Evolutionary conservation across 2,113 vertebrate genomes (phyloP).

Genomic region (Dolichallabes microphthalmus): DNA sequence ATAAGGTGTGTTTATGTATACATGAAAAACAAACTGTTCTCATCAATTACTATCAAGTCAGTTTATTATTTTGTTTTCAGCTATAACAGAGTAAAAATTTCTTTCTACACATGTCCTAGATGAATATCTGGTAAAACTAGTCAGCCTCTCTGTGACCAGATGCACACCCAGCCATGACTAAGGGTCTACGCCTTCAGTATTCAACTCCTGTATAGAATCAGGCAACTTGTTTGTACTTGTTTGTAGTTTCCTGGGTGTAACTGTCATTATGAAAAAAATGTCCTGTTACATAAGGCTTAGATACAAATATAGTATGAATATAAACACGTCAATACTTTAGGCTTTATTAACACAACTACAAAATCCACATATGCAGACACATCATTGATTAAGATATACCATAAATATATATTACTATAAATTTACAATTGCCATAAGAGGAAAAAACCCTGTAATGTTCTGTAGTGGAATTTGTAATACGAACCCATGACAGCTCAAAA

Average conservation of each 20-base stretch:
- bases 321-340: not conserved
- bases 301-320: not conserved
- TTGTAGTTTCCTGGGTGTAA: conserved; percentile 19
- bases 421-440: not conserved
- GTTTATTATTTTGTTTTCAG: conserved; percentile 8
- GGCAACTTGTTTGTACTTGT: conserved; percentile 7
- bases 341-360: conserved; percentile 26
- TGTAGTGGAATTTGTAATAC: not conserved
- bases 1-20: no score
- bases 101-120: not conserved
- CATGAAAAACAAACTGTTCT: not conserved
- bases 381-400: not conserved
- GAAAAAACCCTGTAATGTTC: not conserved
- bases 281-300: not conserved
- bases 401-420: not conserved
- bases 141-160: conserved; percentile 13
- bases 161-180: conserved; percentile 40
- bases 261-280: not conserved
- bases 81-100: conserved; percentile 22
- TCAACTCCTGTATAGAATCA: not conserved
- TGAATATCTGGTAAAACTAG: conserved; percentile 44
- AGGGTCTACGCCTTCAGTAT: not conserved
- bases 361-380: conserved; percentile 7
- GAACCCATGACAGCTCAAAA: not conserved
- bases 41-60: not conserved